A percentile compares a stretch with the other conserved stretches of the same genome.
These are phyloP conservation scores for Larimichthys crocea DNA, from an alignment of 2,113 vertebrate species.

Conservation along the genomic window DNA sequence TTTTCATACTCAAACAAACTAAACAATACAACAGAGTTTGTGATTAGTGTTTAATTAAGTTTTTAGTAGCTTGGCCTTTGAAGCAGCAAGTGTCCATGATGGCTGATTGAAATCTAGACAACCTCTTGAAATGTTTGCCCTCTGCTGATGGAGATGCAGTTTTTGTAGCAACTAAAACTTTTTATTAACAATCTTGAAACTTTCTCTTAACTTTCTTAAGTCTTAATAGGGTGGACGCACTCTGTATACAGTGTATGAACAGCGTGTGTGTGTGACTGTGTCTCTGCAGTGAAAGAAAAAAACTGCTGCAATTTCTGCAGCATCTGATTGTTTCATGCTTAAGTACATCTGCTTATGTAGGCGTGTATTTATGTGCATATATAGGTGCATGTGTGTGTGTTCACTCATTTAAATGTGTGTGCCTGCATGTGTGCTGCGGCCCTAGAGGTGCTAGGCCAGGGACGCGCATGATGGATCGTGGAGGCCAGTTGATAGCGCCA, in stretches of 20 bases:
- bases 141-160: conserved; percentile 18
- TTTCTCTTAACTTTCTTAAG: conserved; percentile 1
- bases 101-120: conserved; percentile 41
- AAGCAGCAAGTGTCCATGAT: conserved; percentile 33
- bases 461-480: conserved; percentile 95
- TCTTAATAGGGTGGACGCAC: not conserved
- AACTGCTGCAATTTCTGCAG: not conserved
- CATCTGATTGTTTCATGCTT: conserved; percentile 41
- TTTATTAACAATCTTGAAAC: conserved; percentile 16
- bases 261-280: not conserved
- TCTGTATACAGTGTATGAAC: not conserved
- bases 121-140: conserved; percentile 37
- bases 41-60: conserved; percentile 42
- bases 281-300: not conserved
- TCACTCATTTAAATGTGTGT: conserved; percentile 52
- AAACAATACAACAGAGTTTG: conserved; percentile 22
- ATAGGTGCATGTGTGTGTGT: conserved; percentile 63
- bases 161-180: conserved; percentile 8
- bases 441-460: conserved; percentile 75
- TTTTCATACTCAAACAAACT: conserved; percentile 26
- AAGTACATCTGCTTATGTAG: conserved; percentile 46
- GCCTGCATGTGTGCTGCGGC: conserved; percentile 74
- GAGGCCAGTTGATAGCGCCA: conserved; percentile 95
- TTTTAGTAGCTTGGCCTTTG: conserved; percentile 30
- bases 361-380: conserved; percentile 61